Base-by-base conservation (phyloP, 2,888 invertebrate species). In the Anorthoa munda region DNA sequence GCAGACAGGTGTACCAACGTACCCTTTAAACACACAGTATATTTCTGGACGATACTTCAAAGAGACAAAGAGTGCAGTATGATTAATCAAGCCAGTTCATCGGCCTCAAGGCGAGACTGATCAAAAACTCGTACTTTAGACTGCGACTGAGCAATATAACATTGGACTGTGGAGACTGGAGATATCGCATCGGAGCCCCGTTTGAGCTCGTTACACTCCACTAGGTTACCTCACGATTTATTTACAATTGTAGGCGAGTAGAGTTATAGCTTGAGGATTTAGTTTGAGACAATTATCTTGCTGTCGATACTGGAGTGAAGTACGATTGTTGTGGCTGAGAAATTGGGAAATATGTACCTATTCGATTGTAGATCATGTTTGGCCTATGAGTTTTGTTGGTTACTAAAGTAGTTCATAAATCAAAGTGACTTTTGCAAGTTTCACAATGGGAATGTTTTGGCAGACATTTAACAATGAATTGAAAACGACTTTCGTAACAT, bases 21-120 rank as follows among this genome's bases (percentile, higher is more conserved):
- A 51, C 45, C 69, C 48, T 58, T 68, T 58, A 59, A 55, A 45
- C 64, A 60, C 66, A 74, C 50, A 75, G 70, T 73, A 72, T 77
- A 77, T 68, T 74, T 77, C 66, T 56, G 67, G 74, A 76, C 68
- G 67, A 55, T 73, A 83, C 85, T 76, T 80, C 72, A 77, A 79
- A 83, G 85, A 90, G 88, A 91, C 90, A 90, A 88, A 86, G 87
- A 87, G 86, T 81, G 88, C 85, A 86, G 89, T 85, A 87, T 92
- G 92, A 93, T 93, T 93, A 94, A 93, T 90, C 92, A 91, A 91
- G 84, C 72, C 89, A 84, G 95, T 93, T 95, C 94, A 93, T 92
- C 91, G 93, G 89, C 93, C 94, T 84, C 91, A 90, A 93, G 93
- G 91, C 90, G 92, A 89, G 90, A 87, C 88, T 93, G 93, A 95